Evolutionary conservation across 2,888 invertebrate species (phyloP), one percentile per base, ranked within the genome.

Genomic region (Timandra comae): DNA sequence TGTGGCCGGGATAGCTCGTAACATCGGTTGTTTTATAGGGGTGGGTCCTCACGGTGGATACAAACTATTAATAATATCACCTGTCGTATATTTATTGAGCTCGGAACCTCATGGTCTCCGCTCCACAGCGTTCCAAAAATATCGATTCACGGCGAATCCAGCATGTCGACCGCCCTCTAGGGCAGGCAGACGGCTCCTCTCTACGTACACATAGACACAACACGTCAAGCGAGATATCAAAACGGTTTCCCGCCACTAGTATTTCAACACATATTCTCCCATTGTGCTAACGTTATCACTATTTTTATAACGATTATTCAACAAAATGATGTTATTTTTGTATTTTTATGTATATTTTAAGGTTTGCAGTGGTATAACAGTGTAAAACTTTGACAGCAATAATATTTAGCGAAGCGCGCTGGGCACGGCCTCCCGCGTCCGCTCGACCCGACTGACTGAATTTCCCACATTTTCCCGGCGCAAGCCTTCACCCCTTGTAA

Each of bases 171-270:
- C 79, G 79, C 79, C 81, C 81, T 79, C 74, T 73, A 71, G 79
- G 77, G 79, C 80, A 77, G 77, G 78, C 80, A 78, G 79, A 78
- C 81, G 68, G 80, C 69, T 76, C 69, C 73, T 75, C 80, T 71
- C 74, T 80, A 79, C 81, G 79, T 61, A 69, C 73, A 80, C 80
- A 84, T 82, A 82, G 67, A 80, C 80, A 81, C 81, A 74, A 79
- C 84, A 85, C 81, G 84, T 80, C 84, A 82, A 73, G 74, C 74
- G 73, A 79, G 81, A 79, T 81, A 81, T 80, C 75, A 78, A 73
- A 82, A 80, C 78, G 71, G 77, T 84, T 85, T 85, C 85, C 85
- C 85, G 85, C 85, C 85, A 85, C 85, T 80, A 75, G 68, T 77
- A 74, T 74, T 79, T 74, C 57, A 70, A 56, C 76, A 77, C 77